Conservation (phyloP, 2,888 invertebrate genomes). For the Ferdinandea cuprea region DNA sequence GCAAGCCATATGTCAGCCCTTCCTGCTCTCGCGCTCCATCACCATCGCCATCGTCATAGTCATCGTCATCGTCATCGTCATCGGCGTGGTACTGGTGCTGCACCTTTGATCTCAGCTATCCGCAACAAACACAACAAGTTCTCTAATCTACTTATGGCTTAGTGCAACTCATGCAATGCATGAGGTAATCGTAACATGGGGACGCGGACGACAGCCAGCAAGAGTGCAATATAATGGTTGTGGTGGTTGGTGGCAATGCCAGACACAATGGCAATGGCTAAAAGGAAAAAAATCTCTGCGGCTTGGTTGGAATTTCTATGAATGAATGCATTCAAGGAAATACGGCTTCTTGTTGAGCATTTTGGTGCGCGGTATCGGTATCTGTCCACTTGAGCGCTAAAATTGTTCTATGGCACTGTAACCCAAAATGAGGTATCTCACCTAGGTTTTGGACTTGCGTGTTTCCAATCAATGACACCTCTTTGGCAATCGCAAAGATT, state of each 20-base stretch:
- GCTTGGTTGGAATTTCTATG: constrained; percentile 42
- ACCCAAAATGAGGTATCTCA: constrained; percentile 59
- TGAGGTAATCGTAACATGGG: constrained; percentile 24
- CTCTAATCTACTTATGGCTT: constrained; percentile 62
- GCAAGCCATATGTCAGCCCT: constrained; percentile 62
- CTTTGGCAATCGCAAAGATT: constrained; percentile 50
- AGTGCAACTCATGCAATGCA: constrained; percentile 54
- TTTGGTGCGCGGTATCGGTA: constrained; percentile 8
- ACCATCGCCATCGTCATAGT: no score
- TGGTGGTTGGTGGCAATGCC: constrained; percentile 10
- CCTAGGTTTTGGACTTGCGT: constrained; percentile 24
- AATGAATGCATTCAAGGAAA: constrained; percentile 70
- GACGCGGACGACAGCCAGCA: not conserved
- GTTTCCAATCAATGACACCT: constrained; percentile 27
- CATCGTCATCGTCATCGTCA: constrained; percentile 14
- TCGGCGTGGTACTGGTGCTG: constrained; percentile 21
- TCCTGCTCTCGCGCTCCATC: no score
- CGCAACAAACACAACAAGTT: constrained; percentile 43
- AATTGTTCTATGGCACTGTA: constrained; percentile 33
- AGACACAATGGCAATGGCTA: constrained; percentile 73
- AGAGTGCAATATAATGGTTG: not conserved
- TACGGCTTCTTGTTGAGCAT: constrained; percentile 58
- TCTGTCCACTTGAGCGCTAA: not conserved
- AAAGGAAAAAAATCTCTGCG: constrained; percentile 55
- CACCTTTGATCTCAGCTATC: constrained; percentile 68